Evolutionary conservation across 2,888 invertebrate species (phyloP), one percentile per base, ranked within the genome.

Genomic region (Ptychoptera contaminata): DNA sequence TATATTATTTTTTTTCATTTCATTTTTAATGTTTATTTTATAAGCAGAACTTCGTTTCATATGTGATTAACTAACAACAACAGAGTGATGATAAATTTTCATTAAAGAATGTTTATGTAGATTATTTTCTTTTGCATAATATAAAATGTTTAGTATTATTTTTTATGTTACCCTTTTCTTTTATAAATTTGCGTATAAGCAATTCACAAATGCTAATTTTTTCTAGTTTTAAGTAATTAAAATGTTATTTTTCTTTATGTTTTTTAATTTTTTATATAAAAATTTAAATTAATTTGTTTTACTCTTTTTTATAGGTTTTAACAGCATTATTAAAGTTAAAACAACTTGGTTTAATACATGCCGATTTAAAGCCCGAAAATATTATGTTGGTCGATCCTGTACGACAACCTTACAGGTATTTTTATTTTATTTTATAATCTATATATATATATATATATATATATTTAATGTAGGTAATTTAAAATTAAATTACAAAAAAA

Each of bases 301-400:
- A 30, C n/a, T 40, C 30, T 40, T 35, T 23, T 35, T 44, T 42
- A 9, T 36, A 65, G 65, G 66, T 66, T 54, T 68, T 84, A 54
- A 81, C 81, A 47, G 82, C 83, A 48, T 69, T 83, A 56, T 67
- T 77, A 51, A 66, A 66, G 54, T 53, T 66, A 37, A 73, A 93
- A 84, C 93, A 96, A 82, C 77, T 99, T 61, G 97, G 97, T 53
- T 75, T 99, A 60, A 99, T 99, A 63, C 98, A 99, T 71, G 98
- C 98, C 50, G 98, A 99, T 69, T 71, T 99, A 60, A 98, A 99
- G 69, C 98, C 98, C 14, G 98, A 99, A 71, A 99, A 99, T 70
- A 99, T 99, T 63, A 99, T 99, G 98, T 69, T 99, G 67, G 97
- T 98, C 54, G 97, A 99, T 70, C 98, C 97, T 40, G 84, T 85